Conservation (phyloP, 2,888 invertebrate genomes). For the Cheiracanthium punctorium region DNA sequence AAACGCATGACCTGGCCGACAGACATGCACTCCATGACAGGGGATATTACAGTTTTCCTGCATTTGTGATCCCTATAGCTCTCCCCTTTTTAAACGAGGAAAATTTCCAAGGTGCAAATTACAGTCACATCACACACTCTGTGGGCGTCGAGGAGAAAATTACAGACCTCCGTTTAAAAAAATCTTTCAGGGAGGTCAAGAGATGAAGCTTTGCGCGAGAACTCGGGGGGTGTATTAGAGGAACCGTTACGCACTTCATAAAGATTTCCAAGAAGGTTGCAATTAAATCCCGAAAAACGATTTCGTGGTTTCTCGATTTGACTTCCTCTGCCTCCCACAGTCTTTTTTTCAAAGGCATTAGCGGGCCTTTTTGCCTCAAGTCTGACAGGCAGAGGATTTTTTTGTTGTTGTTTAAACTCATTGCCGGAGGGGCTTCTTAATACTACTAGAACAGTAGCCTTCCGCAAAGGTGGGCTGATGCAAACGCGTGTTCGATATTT, state of each 20-base stretch:
- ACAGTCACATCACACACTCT: background rate
- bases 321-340: background rate
- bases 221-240: too few species aligned
- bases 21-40: too few species aligned
- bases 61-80: too few species aligned
- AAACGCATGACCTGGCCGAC: too few species aligned
- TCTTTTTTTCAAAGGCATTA: background rate
- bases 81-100: background rate
- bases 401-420: background rate
- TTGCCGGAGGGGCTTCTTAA: background rate
- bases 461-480: too few species aligned
- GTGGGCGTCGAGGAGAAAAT: conserved; percentile 1
- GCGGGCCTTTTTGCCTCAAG: background rate
- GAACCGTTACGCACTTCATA: background rate
- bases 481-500: background rate
- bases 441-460: background rate
- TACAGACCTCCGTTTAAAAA: background rate
- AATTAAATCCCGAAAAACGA: conserved; percentile 1
- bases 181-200: background rate
- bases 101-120: conserved; percentile 9
- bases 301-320: conserved; percentile 3
- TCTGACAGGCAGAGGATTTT: background rate
- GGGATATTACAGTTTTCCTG: too few species aligned
- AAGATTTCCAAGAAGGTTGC: too few species aligned
- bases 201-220: background rate